Evolutionary conservation across 2,888 invertebrate genomes (phyloP), one percentile per base, ranked within the genome.

Genomic region (Candidula unifasciata): DNA sequence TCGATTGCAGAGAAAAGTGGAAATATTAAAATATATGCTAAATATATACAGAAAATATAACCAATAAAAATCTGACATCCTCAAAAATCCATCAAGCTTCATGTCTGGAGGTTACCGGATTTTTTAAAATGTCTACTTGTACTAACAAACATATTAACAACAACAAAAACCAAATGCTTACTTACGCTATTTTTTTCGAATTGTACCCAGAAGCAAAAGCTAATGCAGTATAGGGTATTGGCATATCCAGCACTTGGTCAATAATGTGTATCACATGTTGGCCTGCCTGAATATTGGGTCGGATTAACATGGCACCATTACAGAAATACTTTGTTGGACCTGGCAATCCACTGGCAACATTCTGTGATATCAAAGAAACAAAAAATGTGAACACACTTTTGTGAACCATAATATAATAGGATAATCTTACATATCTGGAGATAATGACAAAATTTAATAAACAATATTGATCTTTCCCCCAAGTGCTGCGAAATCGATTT

Each of bases 181-280:
- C 79, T 52, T 35, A 79, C 79, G 6, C 27, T 10, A 44, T 30
- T 16, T 37, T 64, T 1, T 27, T 8, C 18, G 30, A 68, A 30
- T 82, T 82, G 37, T 77, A 66, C 10, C 82, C 82, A 68, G 76
- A 13, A 21, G n/a, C 82, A 68, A 68, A 82, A n/a, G 82, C 76
- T 13, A 82, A 0, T 2, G 82, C 82, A 68, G 10, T 82, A 52
- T 54, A 21, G 6, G 27, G 37, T 33, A 69, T n/a, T 54, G 82
- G 82, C 84, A 80, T 80, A 52, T 73, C 84, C 21, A 71, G 60
- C 35, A 82, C 82, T 44, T 82, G 82, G 91, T 97, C 96, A 89
- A 98, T 98, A 87, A 98, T 95, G 94, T 98, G 98, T 6, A 98
- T 96, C 0, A 98, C 97, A 57, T 98, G 98, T 91, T 98, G 98